Conservation (phyloP, 2,113 vertebrate genomes). For the Chloroceryle aenea region DNA sequence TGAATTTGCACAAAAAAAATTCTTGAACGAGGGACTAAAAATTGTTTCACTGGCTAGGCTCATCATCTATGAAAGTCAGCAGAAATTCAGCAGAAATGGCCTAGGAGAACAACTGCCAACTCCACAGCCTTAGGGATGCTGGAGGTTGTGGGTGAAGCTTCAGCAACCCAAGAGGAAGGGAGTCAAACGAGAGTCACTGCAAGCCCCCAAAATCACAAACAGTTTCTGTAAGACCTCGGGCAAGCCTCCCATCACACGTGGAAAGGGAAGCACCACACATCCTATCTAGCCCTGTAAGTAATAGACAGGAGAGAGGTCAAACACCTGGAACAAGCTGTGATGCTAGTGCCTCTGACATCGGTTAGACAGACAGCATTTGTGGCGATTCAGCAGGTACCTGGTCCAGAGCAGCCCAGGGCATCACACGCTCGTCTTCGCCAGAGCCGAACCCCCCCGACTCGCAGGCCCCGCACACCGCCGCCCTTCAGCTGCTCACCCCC, state of each 20-base stretch:
- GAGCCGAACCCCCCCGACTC: background rate
- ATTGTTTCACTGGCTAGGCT: background rate
- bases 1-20: background rate
- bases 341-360: background rate
- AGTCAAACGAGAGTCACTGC: rapidly evolving
- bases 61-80: rapidly evolving
- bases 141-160: background rate
- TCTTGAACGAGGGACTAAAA: background rate
- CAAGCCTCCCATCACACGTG: background rate
- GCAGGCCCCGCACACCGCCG: background rate
- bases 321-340: rapidly evolving
- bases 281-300: background rate
- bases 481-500: background rate
- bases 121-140: background rate
- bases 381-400: background rate
- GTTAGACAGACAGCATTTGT: rapidly evolving
- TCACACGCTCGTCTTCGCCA: rapidly evolving
- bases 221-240: background rate
- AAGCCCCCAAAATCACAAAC: background rate
- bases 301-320: background rate
- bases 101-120: rapidly evolving
- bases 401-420: background rate
- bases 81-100: rapidly evolving
- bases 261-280: background rate
- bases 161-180: background rate